Percentiles rank a stretch among this genome's conserved stretches.
These are phyloP conservation scores for Cassiopea andromeda DNA, from an alignment of 30 jellyfish, hydroid and myxozoan species.

Conservation along the genomic window DNA sequence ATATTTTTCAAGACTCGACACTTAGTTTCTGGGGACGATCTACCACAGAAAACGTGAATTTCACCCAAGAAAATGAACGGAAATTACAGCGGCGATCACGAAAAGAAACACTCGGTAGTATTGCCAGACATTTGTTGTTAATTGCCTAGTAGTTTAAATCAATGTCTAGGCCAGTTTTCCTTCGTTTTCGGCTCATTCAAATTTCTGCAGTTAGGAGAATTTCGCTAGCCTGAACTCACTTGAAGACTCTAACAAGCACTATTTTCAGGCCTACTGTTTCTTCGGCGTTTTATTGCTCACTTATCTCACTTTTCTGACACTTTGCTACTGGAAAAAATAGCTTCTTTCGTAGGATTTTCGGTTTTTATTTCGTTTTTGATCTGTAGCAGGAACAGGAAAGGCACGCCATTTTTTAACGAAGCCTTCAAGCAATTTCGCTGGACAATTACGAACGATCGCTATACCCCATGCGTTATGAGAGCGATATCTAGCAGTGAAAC, in stretches of 20 bases:
- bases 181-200: conserved; percentile 6
- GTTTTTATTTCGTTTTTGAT: neutral
- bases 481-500: neutral
- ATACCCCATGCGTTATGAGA: neutral
- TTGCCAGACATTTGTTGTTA: neutral
- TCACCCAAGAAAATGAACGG: conserved; percentile 37
- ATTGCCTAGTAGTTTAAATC: neutral
- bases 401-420: neutral
- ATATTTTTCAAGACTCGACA: conserved; percentile 52
- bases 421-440: neutral
- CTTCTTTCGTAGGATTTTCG: neutral
- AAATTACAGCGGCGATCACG: conserved; percentile 18
- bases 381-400: neutral
- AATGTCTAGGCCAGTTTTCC: conserved; percentile 31
- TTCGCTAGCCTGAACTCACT: neutral
- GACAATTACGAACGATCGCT: neutral
- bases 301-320: neutral
- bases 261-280: neutral
- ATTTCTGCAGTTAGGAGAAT: neutral
- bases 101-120: conserved; percentile 23
- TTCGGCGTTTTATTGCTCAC: neutral
- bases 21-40: conserved; percentile 60
- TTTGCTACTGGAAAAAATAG: neutral
- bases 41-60: neutral
- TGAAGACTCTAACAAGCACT: neutral